Evolutionary conservation across 2,888 invertebrate species (phyloP).

Genomic region (Chrysomela aeneicollis): DNA sequence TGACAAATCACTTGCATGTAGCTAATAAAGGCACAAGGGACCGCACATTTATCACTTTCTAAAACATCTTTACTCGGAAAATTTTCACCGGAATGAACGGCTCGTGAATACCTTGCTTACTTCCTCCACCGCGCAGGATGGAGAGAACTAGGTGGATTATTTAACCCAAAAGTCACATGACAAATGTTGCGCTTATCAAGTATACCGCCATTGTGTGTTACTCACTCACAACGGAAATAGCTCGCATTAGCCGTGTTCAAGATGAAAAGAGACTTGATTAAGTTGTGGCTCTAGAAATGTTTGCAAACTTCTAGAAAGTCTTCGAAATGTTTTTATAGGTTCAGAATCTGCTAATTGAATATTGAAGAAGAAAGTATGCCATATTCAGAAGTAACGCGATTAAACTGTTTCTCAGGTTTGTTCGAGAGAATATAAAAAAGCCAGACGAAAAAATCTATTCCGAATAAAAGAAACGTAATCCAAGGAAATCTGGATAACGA

Average conservation of each 20-base stretch:
- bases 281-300: too few relatives aligned
- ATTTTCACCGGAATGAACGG: conserved; percentile 26
- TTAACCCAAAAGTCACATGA: conserved; percentile 1
- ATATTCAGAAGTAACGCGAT: too few relatives aligned
- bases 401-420: too few relatives aligned
- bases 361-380: too few relatives aligned
- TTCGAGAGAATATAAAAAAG: neutral
- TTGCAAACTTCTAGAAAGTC: too few relatives aligned
- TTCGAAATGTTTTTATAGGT: too few relatives aligned
- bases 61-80: conserved; percentile 28
- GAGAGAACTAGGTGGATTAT: conserved; percentile 5
- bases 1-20: conserved; percentile 31
- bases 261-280: neutral
- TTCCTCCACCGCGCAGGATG: conserved; percentile 3
- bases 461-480: neutral
- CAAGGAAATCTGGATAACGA: conserved; percentile 1
- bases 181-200: conserved; percentile 21
- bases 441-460: neutral
- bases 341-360: too few relatives aligned
- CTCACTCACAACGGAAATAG: neutral
- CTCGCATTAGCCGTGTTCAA: neutral
- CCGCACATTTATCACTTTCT: conserved; percentile 31
- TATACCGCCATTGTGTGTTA: neutral
- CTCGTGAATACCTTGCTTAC: conserved; percentile 23
- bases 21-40: conserved; percentile 31